Evolutionary conservation across 1,140 invertebrate species (phyloP), one percentile per base, ranked within the genome.

Genomic region (Drosophila lini): DNA sequence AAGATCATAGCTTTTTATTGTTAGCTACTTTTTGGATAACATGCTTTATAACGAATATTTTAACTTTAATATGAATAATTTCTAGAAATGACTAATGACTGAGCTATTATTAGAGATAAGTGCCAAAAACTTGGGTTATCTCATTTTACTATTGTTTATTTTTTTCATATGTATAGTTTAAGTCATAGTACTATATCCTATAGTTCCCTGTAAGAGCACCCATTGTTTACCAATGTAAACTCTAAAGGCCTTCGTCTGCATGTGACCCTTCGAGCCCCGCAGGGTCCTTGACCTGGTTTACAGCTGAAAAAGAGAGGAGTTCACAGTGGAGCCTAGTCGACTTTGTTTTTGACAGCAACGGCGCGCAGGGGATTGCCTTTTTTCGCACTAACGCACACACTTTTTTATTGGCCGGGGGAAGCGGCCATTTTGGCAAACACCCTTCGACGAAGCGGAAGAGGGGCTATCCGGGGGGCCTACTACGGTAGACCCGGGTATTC

Each of bases 361-460:
- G 47, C 45, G 45, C 61, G n/a, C 36, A 67, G 38, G 65, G 45
- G 36, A 42, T 69, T 61, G 28, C 11, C 28, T 42, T 25, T 61
- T 38, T 65, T 50, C 10, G 61, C 47, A 52, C 38, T 71, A 58
- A 47, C 42, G 65, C 42, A 71, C 68, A 70, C 68, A 48, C 40
- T 55, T 74, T 70, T 76, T 62, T 55, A 68, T 68, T 40, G 60
- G 64, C 42, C 45, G 48, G 48, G 56, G 65, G 59, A 64, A 86
- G 83, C 83, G 83, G 83, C 83, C 83, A 86, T 86, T 86, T 86
- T 86, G 84, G 80, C 80, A 88, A 89, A 74, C 61, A 58, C 70
- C 57, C 52, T 55, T 38, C 8, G 52, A 55, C 40, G 44, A 25
- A 10, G 9, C 5, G 34, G 25, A 42, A 42, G 50, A 48, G 36